Base-by-base conservation (phyloP, 2,113 vertebrate genomes). In the Xyrauchen texanus region DNA sequence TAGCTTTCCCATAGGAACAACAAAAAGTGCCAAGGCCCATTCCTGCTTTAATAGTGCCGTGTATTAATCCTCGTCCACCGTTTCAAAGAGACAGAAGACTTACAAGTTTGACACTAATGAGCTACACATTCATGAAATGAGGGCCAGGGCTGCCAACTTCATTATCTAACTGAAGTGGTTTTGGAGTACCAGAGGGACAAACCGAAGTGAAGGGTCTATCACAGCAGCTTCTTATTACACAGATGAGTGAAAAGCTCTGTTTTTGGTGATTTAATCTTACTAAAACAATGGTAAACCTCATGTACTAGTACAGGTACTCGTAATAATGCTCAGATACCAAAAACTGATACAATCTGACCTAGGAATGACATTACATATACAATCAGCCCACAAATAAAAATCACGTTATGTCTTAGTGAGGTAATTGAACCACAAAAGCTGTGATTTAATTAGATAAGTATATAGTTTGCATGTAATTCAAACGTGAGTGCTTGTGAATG, bases 51-150 rank as follows among this genome's bases (percentile, higher is more conserved):
- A 65, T 47, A 70, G 53, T 52, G 34, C 15, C 57, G 71, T 68
- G 70, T 76, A 72, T 79, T 77, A 66, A 75, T 71, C 61, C 72
- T 80, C 13, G 42, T 76, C 55, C 65, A 47, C 62, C 60, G 82
- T 73, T 78, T 83, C 70, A 73, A 80, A 83, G 70, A 69, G 79
- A 72, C 73, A 80, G 62, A 83, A 83, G 62, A 74, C 78, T 76
- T 81, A 84, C 78, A 81, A 70, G 71, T 68, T 62, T 82, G 81
- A 82, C 79, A 82, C 76, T 87, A 83, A 86, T 85, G 81, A 86
- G 81, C 73, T 44, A 21, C 76, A 72, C 78, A 73, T 75, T 60
- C 68, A 69, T 80, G 79, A 76, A 77, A 76, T 79, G 81, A 84
- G 58, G 45, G 62, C 57, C 65, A 55, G 51, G 53, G 21, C 81